These are phyloP conservation scores for Poecilobothrus nobilitatus DNA, from an alignment of 2,888 invertebrate genomes.

Conservation along the genomic window DNA sequence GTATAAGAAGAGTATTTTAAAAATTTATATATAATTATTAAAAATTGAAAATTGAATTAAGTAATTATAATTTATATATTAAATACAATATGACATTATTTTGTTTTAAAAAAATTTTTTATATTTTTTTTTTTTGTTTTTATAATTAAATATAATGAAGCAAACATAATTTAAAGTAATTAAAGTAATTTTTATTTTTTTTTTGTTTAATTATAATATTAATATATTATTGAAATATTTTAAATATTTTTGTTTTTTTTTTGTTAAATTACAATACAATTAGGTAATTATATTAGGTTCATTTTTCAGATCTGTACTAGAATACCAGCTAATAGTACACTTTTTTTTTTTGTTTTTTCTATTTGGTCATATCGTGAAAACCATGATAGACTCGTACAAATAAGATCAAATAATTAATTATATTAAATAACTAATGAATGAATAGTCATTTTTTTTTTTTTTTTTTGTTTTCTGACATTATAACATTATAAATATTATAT, in stretches of 20 bases:
- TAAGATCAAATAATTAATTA: no score
- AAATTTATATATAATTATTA: neutral
- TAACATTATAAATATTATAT: no score
- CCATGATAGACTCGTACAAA: no score
- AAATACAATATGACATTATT: neutral
- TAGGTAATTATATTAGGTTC: no score
- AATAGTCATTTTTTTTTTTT: no score
- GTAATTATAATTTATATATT: neutral
- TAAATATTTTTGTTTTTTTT: neutral
- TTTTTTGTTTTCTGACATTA: no score
- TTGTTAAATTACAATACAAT: no score
- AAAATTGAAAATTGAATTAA: constrained; percentile 6
- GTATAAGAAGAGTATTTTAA: neutral
- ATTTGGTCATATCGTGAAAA: no score
- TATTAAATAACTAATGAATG: no score
- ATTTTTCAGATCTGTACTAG: no score
- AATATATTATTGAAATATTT: constrained; percentile 4
- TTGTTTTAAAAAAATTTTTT: neutral
- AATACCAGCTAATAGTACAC: no score
- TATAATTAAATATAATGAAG: constrained; percentile 2
- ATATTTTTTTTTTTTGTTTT: neutral
- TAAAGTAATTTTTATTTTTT: neutral
- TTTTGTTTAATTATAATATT: neutral
- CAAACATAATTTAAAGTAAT: neutral
- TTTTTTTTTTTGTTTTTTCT: no score